Evolutionary conservation across 2,888 invertebrate species (phyloP), one percentile per base, ranked within the genome.

Genomic region (Diaphora mendica): DNA sequence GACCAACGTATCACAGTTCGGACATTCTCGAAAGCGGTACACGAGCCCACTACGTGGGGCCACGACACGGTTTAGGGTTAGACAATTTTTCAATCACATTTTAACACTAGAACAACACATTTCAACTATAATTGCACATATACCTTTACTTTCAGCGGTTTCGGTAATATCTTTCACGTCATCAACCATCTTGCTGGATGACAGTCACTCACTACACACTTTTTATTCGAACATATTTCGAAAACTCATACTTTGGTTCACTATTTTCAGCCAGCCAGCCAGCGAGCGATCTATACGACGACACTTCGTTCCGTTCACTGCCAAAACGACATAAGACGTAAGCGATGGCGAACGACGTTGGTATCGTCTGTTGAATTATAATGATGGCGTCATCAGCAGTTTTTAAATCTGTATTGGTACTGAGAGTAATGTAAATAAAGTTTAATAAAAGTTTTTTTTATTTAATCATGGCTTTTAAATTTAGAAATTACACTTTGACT

Each of bases 101-200:
- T 91, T 91, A 87, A 90, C 94, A 94, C 93, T 92, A 91, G 89
- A 94, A 93, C 92, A 87, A 87, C 93, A 94, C 94, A 88, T 92
- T 93, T 89, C 78, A 90, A 92, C 90, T 91, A 91, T 89, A 92
- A 93, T 92, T 92, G 88, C 94, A 94, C 93, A 89, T 90, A 91
- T 95, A 95, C 95, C 95, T 95, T 94, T 94, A 90, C 92, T 94
- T 93, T 95, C 95, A 92, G 95, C 94, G 93, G 94, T 94, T 95
- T 95, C 95, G 89, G 91, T 91, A 92, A 94, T 91, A 92, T 95
- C 92, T 93, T 91, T 94, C 94, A 94, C 95, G 93, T 95, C 95
- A 95, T 95, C 95, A 94, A 94, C 95, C 95, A 95, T 95, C 92
- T 95, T 95, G 95, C 94, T 93, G 89, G 93, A 93, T 95, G 94